A percentile compares a stretch with the other conserved stretches of the same genome.
phyloP scores from a whole-genome alignment of 2,888 invertebrate genomes.

The Parnassius glacialis region DNA sequence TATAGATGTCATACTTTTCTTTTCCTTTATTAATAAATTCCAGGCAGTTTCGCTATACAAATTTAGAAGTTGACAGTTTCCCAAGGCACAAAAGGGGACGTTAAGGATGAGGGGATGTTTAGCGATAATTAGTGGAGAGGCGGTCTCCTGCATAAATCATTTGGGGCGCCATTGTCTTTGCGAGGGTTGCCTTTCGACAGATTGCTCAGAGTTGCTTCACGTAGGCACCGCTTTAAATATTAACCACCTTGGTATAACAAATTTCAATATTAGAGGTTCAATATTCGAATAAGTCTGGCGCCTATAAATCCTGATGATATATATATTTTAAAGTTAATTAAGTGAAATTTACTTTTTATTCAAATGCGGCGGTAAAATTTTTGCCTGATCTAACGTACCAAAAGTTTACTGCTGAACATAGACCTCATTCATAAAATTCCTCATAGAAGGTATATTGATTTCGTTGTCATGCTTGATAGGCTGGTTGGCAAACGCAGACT shows the following conservation, averaged over 20 bases:
- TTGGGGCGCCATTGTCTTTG: conserved; percentile 28
- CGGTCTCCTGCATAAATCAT: conserved; percentile 33
- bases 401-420: too few relatives aligned
- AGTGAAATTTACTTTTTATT: too few relatives aligned
- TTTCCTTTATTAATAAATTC: conserved; percentile 21
- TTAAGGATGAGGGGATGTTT: conserved; percentile 34
- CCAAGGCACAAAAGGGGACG: conserved; percentile 29
- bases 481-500: too few relatives aligned
- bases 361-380: too few relatives aligned
- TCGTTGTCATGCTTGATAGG: too few relatives aligned
- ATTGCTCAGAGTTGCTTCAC: conserved; percentile 19
- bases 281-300: too few relatives aligned
- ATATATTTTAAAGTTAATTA: too few relatives aligned
- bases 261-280: too few relatives aligned
- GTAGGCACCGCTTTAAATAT: conserved; percentile 5
- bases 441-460: too few relatives aligned
- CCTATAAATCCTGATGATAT: too few relatives aligned
- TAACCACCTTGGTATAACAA: conserved; percentile 9
- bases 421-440: too few relatives aligned
- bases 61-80: conserved; percentile 33
- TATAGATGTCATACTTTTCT: conserved; percentile 14
- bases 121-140: conserved; percentile 36
- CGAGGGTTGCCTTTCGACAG: conserved; percentile 27
- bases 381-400: too few relatives aligned
- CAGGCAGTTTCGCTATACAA: conserved; percentile 20